phyloP scores from a whole-genome alignment of 2,888 invertebrate species.

The Hyposoter dolosus region DNA sequence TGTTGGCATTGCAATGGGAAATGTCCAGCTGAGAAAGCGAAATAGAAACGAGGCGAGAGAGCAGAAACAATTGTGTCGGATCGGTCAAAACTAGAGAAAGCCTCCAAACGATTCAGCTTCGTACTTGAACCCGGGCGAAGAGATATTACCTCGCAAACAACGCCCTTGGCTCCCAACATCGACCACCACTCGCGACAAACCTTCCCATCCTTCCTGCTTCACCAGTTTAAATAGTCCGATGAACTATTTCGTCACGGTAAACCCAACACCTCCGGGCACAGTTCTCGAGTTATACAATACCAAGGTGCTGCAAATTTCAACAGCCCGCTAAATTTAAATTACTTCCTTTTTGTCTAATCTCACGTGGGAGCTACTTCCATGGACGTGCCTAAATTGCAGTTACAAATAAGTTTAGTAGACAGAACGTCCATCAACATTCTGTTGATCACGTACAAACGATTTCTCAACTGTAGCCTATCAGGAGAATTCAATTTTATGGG shows the following conservation, averaged over 20 bases:
- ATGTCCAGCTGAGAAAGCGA: background rate
- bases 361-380: background rate
- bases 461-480: background rate
- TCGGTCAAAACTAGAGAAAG: slow-evolving; percentile 33
- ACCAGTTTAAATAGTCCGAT: slow-evolving; percentile 72
- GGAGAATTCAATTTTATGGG: background rate
- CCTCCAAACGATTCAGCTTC: slow-evolving; percentile 14
- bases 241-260: slow-evolving; percentile 73
- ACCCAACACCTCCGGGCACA: slow-evolving; percentile 48
- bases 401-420: background rate
- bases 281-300: background rate
- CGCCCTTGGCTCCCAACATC: slow-evolving; percentile 1
- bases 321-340: slow-evolving; percentile 16
- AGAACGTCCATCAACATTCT: background rate
- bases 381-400: slow-evolving; percentile 1
- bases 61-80: slow-evolving; percentile 30
- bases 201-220: slow-evolving; percentile 41
- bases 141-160: slow-evolving; percentile 43
- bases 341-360: slow-evolving; percentile 16
- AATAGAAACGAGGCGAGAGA: slow-evolving; percentile 26
- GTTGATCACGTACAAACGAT: background rate
- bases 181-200: slow-evolving; percentile 20
- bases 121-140: slow-evolving; percentile 3
- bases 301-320: slow-evolving; percentile 15
- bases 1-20: slow-evolving; percentile 19